Evolutionary conservation across 2,113 vertebrate species (phyloP).

Genomic region (Dicerorhinus sumatrensis): DNA sequence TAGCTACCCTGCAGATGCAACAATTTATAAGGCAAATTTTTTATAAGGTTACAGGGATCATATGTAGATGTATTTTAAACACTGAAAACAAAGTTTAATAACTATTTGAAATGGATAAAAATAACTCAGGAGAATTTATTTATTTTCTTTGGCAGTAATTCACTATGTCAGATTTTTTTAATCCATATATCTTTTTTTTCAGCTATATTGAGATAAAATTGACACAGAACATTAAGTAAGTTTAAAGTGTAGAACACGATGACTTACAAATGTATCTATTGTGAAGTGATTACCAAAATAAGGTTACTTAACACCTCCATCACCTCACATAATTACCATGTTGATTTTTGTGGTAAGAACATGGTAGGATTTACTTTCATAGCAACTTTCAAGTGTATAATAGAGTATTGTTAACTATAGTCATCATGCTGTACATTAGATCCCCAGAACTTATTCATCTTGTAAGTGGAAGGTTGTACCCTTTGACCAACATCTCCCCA

Average conservation of each 20-base stretch:
- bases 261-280: background rate
- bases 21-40: background rate
- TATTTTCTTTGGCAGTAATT: conserved; percentile 10
- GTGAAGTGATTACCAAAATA: background rate
- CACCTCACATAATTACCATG: background rate
- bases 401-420: background rate
- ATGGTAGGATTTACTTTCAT: background rate
- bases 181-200: background rate
- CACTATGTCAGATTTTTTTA: background rate
- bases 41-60: background rate
- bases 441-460: background rate
- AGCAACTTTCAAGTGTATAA: background rate
- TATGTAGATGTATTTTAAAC: background rate
- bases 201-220: background rate
- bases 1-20: background rate
- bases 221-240: background rate
- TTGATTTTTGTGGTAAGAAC: background rate
- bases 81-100: background rate
- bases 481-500: background rate
- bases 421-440: too few species aligned
- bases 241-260: background rate
- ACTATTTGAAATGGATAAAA: background rate
- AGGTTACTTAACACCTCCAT: background rate
- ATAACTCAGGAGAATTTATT: background rate
- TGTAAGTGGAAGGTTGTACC: background rate